phyloP scores from a whole-genome alignment of 2,113 vertebrate species.

The Hydrochoerus hydrochaeris region DNA sequence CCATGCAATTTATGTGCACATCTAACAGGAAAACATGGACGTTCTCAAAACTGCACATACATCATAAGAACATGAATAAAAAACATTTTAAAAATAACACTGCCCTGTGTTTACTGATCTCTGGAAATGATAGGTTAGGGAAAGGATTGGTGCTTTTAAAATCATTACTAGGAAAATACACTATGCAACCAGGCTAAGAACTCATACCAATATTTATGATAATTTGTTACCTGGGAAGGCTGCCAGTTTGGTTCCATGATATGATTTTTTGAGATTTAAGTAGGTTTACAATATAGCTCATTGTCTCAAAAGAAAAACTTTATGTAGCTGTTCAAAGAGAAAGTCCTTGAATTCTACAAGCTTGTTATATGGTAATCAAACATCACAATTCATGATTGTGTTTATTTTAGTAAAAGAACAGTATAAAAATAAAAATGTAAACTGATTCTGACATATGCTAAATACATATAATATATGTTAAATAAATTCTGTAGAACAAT shows the following conservation, averaged over 20 bases:
- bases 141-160: neutral
- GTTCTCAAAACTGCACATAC: neutral
- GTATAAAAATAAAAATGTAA: conserved; percentile 9
- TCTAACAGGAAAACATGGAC: neutral
- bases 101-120: neutral
- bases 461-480: neutral
- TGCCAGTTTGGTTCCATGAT: neutral
- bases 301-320: neutral
- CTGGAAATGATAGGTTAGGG: neutral
- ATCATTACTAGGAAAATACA: neutral
- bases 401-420: neutral
- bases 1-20: no score
- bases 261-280: neutral
- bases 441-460: neutral
- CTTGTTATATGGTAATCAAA: neutral
- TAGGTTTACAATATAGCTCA: neutral
- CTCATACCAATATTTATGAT: neutral
- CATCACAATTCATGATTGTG: neutral
- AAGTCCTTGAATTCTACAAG: neutral
- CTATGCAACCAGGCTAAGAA: neutral
- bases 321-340: neutral
- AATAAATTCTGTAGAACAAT: neutral
- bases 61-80: neutral
- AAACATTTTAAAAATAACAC: neutral
- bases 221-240: neutral